Percentiles rank a stretch among this genome's conserved stretches.
Evolutionary conservation across 92 coral and sea anemone genomes (phyloP).

Genomic region (Phenganax stokvisi): DNA sequence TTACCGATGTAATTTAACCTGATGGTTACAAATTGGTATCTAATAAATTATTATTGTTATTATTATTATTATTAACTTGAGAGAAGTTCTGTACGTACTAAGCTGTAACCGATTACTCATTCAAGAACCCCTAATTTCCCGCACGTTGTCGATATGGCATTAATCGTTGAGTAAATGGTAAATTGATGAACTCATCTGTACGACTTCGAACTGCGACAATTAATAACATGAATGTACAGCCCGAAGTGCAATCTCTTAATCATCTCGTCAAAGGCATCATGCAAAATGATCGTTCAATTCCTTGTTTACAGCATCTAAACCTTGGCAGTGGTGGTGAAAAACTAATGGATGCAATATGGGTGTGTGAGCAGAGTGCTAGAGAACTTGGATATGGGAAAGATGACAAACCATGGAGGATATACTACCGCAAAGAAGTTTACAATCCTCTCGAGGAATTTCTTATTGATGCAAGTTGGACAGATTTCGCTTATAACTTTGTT

Average conservation of each 20-base stretch:
- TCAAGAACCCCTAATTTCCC: too few species aligned
- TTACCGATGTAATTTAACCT: too few species aligned
- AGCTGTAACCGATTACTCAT: too few species aligned
- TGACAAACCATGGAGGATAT: slow-evolving; percentile 57
- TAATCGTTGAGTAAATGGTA: too few species aligned
- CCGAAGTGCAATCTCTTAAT: not conserved
- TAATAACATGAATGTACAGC: too few species aligned
- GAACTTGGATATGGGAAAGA: slow-evolving; percentile 48
- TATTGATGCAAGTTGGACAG: slow-evolving; percentile 32
- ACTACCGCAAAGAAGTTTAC: slow-evolving; percentile 74
- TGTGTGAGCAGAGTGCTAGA: slow-evolving; percentile 76
- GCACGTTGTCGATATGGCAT: too few species aligned
- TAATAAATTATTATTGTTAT: too few species aligned
- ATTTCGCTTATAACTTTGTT: slow-evolving; percentile 32
- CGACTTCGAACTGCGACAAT: too few species aligned
- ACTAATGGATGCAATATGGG: slow-evolving; percentile 69
- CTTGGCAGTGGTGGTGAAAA: slow-evolving; percentile 81
- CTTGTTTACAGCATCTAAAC: slow-evolving; percentile 56
- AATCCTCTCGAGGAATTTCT: slow-evolving; percentile 36
- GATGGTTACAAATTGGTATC: too few species aligned
- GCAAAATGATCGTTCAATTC: not conserved
- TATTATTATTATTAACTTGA: too few species aligned
- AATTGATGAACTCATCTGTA: too few species aligned
- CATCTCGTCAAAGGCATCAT: not conserved
- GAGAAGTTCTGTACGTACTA: too few species aligned